A percentile compares a stretch with the other conserved stretches of the same genome.
Conservation (phyloP, 1,140 invertebrate species). For the Scaptomyza graminum region DNA sequence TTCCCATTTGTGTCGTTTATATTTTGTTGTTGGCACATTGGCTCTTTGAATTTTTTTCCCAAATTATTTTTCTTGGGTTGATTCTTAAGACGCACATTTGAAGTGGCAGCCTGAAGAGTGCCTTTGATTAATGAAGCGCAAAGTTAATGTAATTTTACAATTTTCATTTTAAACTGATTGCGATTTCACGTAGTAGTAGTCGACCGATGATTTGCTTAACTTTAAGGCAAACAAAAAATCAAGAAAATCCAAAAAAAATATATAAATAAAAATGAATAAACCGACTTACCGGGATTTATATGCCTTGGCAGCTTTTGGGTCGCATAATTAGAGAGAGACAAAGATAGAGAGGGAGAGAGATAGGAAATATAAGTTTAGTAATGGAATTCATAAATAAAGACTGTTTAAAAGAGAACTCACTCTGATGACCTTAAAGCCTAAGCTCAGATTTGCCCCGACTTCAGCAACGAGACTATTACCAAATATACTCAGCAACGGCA, state of each 20-base stretch:
- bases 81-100: slow-evolving; percentile 30
- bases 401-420: slow-evolving; percentile 66
- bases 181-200: slow-evolving; percentile 16
- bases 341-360: background rate
- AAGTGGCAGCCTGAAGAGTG: slow-evolving; percentile 39
- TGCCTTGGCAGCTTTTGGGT: slow-evolving; percentile 68
- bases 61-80: slow-evolving; percentile 46
- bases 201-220: slow-evolving; percentile 41
- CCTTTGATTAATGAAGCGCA: slow-evolving; percentile 78
- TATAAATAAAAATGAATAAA: slow-evolving; percentile 26
- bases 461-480: slow-evolving; percentile 75
- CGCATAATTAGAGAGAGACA: slow-evolving; percentile 41
- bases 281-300: slow-evolving; percentile 76
- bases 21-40: slow-evolving; percentile 37
- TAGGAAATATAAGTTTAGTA: slow-evolving; percentile 52
- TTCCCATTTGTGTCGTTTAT: background rate
- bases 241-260: slow-evolving; percentile 4
- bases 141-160: slow-evolving; percentile 66
- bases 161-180: slow-evolving; percentile 53
- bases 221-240: slow-evolving; percentile 24
- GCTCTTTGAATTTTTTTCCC: slow-evolving; percentile 22
- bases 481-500: slow-evolving; percentile 74
- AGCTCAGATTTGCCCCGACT: slow-evolving; percentile 72
- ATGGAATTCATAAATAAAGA: slow-evolving; percentile 61
- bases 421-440: slow-evolving; percentile 81